Conservation (phyloP, 2,888 invertebrate genomes). For the Shargacucullia verbasci region DNA sequence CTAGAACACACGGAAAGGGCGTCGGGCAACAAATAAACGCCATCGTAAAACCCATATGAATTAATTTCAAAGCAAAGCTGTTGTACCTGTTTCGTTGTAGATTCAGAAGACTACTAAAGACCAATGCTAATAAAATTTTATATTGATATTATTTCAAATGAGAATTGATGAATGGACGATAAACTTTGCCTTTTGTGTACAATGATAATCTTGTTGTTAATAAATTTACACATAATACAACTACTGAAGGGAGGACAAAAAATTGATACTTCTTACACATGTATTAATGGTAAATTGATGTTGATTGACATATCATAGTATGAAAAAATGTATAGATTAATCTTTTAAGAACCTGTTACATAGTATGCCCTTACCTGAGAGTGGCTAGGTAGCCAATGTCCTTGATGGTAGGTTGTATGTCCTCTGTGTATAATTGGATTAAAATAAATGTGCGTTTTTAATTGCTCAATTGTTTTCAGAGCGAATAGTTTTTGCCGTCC, state of each 20-base stretch:
- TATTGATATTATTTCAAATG: constrained; percentile 47
- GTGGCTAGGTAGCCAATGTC: constrained; percentile 34
- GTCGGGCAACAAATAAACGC: constrained; percentile 48
- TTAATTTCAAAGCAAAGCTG: constrained; percentile 37
- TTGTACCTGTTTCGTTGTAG: constrained; percentile 20
- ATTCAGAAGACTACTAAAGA: constrained; percentile 12
- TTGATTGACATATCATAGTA: constrained; percentile 59
- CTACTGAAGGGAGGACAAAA: constrained; percentile 48
- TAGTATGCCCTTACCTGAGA: constrained; percentile 40
- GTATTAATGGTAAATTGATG: constrained; percentile 55
- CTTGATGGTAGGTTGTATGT: constrained; percentile 38
- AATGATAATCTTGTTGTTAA: constrained; percentile 52
- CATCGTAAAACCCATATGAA: constrained; percentile 32
- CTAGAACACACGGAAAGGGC: constrained; percentile 61
- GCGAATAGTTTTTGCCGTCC: constrained; percentile 42
- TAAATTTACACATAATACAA: constrained; percentile 61
- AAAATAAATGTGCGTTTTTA: constrained; percentile 54
- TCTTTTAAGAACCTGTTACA: constrained; percentile 53
- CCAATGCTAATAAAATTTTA: constrained; percentile 37
- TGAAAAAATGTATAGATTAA: constrained; percentile 56
- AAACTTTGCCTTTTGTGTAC: constrained; percentile 51
- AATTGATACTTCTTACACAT: constrained; percentile 38
- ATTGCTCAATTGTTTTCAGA: constrained; percentile 58
- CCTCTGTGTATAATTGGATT: constrained; percentile 51
- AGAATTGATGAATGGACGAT: constrained; percentile 53